Base-by-base conservation (phyloP, 1,140 invertebrate genomes). In the Formica exsecta region DNA sequence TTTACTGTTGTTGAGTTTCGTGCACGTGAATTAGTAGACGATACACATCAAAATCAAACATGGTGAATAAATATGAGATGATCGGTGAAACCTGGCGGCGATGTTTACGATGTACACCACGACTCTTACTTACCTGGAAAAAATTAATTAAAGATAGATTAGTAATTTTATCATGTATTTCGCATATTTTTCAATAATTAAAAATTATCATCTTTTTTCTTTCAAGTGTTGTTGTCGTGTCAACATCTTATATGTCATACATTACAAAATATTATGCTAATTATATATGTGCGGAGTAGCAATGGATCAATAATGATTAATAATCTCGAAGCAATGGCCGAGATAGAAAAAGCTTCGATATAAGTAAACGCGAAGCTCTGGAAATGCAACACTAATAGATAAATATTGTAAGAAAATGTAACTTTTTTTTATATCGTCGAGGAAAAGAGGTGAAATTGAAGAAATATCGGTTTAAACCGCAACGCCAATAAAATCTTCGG, bases 401-500 rank as follows among this genome's bases (percentile, higher is more conserved):
- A 73, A 81, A 73, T 81, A 73, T 61, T 73, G 25, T 41, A 81
- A 81, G 38, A 73, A 73, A 61, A 61, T 59, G 36, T 22, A 41
- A 61, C 54, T 44, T 71, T 71, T 48, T 7, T 65, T 44, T 59
- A 61, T 48, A 44, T 48, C 13, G 11, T 44, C 6, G 51, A 73
- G 22, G 16, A 11, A 19, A 19, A 11, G 19, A 70, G n/a, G 29
- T 32, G 5, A 71, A 29, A 1, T 38, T 32, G 25, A 44, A 51
- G 54, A 74, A 86, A 75, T 70, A 88, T 13, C 75, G 74, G 16
- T 68, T 83, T 44, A 62, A 54, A 57, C 51, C 41, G 51, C 36
- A 68, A 77, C 41, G 84, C 71, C 87, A 89, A 89, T 89, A 89
- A 89, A 89, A 89, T 89, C 76, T 74, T 77, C 65, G 71, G 76